phyloP scores from a whole-genome alignment of 2,888 invertebrate species.

The Operophtera brumata region DNA sequence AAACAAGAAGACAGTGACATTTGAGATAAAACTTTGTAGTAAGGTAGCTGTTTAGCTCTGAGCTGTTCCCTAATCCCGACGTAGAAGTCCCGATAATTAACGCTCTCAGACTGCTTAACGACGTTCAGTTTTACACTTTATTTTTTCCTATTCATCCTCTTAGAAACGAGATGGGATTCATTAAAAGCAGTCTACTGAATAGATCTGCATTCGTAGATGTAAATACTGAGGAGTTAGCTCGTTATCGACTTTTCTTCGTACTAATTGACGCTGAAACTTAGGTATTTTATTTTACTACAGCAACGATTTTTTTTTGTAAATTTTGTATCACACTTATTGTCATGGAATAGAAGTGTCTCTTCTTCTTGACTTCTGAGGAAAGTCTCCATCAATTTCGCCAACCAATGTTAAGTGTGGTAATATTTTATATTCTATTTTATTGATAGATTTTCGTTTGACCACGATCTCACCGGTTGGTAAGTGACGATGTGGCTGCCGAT shows the following conservation, averaged over 20 bases:
- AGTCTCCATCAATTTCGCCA: too few species aligned
- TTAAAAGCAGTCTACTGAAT: conserved; percentile 35
- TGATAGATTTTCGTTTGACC: too few species aligned
- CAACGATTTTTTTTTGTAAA: not conserved
- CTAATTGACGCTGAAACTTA: conserved; percentile 6
- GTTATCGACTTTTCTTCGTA: conserved; percentile 11
- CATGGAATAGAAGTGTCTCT: too few species aligned
- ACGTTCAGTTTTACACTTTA: conserved; percentile 42
- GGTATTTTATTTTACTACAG: not conserved
- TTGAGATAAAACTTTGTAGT: not conserved
- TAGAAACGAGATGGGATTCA: conserved; percentile 39
- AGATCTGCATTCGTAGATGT: conserved; percentile 26
- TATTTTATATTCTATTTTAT: too few species aligned
- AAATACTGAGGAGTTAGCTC: conserved; percentile 22
- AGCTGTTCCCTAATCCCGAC: conserved; percentile 27
- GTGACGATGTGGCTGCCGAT: too few species aligned
- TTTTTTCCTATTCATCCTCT: conserved; percentile 42
- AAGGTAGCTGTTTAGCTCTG: not conserved
- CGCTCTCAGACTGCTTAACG: conserved; percentile 45
- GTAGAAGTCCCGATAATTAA: conserved; percentile 49
- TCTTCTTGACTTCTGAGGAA: too few species aligned
- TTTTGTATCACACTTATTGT: too few species aligned
- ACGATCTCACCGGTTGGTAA: too few species aligned
- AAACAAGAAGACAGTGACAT: too few species aligned
- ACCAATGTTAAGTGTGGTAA: too few species aligned